phyloP scores from a whole-genome alignment of 2,797 vertebrate species.

The Gastrophryne carolinensis region DNA sequence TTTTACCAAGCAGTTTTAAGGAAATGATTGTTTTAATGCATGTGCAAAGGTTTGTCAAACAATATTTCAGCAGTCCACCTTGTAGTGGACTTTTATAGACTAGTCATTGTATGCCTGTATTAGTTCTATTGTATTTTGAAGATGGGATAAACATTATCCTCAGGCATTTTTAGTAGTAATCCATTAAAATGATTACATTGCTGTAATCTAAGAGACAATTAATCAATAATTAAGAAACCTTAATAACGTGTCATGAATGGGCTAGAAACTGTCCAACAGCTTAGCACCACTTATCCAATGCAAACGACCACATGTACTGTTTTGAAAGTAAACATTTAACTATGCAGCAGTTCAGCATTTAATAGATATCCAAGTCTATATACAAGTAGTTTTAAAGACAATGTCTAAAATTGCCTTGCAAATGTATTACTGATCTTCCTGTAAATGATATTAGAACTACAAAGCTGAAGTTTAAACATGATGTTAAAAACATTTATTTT shows the following conservation, averaged over 20 bases:
- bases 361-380: neutral
- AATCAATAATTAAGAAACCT: too few relatives aligned
- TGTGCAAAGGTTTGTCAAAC: neutral
- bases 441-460: neutral
- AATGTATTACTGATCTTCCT: neutral
- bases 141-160: neutral
- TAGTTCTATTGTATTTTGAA: neutral
- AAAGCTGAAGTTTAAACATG: neutral
- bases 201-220: neutral
- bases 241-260: neutral
- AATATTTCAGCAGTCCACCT: neutral
- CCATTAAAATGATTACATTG: neutral
- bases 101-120: neutral
- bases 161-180: neutral
- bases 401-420: conserved; percentile 8
- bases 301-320: neutral
- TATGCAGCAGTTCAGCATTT: neutral
- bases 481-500: neutral
- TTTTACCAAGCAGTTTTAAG: neutral
- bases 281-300: neutral
- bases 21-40: neutral
- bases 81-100: neutral
- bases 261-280: conserved; percentile 20
- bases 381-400: neutral
- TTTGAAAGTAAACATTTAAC: neutral